Base-by-base conservation (phyloP, 2,888 invertebrate species). In the Ephialtes manifestator region DNA sequence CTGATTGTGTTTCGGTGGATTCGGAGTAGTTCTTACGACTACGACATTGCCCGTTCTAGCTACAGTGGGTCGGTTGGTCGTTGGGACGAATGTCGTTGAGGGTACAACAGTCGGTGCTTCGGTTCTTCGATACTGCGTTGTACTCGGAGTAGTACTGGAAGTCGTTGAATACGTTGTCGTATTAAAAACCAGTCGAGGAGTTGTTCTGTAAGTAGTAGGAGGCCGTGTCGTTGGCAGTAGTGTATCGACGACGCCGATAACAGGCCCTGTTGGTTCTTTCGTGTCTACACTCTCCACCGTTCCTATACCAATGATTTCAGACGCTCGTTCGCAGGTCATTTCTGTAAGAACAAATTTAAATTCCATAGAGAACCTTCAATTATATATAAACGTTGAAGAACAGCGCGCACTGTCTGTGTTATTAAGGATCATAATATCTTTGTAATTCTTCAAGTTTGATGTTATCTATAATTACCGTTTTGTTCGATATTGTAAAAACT, bases 401-500 rank as follows among this genome's bases (percentile, higher is more conserved):
- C 15, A 11, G 24, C 7, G 24, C 24, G 8, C 11, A 24, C 24
- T 24, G 15, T 67, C 2, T 68, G 11, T 39, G 11, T 28, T 28
- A 20, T 31, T 46, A 46, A 13, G 18, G n/a, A 28, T 51, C 74
- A 24, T 55, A 55, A 53, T 53, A 53, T 53, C 7, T 20, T 18
- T 3, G 11, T 13, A 58, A 24, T 24, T 28, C 13, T 58, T 24
- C 24, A 11, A 55, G 55, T n/a, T 28, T 15, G 15, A 15, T 15
- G 13, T 13, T 28, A 4, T 28, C 28, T 24, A n/a, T 60, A 71
- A 55, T 89, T 92, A 95, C 95, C 98, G 90, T 96, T 97, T 0
- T 97, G 96, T 93, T 97, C 96, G 89, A 98, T 97, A 90, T 97
- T 97, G 92, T 98, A 98, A 94, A 98, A 98, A 51, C 97, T 97